Base-by-base conservation (phyloP, 2,888 invertebrate genomes). In the Acheta domesticus region DNA sequence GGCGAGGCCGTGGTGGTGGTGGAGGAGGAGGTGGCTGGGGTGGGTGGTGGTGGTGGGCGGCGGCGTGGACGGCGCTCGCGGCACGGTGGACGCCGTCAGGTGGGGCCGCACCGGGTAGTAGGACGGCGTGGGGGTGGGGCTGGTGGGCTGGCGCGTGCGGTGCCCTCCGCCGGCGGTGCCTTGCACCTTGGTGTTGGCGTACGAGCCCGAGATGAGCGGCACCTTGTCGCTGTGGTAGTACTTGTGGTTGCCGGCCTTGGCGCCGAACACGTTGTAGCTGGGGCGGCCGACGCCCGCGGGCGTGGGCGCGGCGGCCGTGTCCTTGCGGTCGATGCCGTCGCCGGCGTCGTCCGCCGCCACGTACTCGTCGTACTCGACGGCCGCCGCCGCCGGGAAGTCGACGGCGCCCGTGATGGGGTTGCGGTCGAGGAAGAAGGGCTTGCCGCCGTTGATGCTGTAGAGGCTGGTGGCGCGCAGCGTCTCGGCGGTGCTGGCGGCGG, bases 151-250 rank as follows among this genome's bases (percentile, higher is more conserved):
- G 16, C 80, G 76, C n/a, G 78, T 79, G n/a, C 79, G 81, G 14
- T 78, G 78, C 21, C 79, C 80, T 49, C 80, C 82, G 5, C 78
- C 80, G 12, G 78, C 82, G 19, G 83, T 14, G 85, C 92, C 92
- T 84, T 93, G 93, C 48, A 92, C 90, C 85, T 93, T 93, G 0
- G 92, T 89, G 83, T 92, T 93, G 1, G 93, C 92, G 84, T 93
- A 93, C 1, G 92, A 92, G 83, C 89, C 92, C 0, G 92, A 92
- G 79, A 93, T 92, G 78, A 93, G 84, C 0, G 93, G 93, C 82
- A 92, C 92, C 84, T 92, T 92, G 14, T 82, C 79, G 49, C 49
- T 80, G 11, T 81, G 73, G 19, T 77, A 36, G 23, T 81, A 80
- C 73, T 81, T 80, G 20, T 80, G 80, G 23, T 78, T 81, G 16